Base-by-base conservation (phyloP, 2,797 vertebrate species). In the Eremophila alpestris region DNA sequence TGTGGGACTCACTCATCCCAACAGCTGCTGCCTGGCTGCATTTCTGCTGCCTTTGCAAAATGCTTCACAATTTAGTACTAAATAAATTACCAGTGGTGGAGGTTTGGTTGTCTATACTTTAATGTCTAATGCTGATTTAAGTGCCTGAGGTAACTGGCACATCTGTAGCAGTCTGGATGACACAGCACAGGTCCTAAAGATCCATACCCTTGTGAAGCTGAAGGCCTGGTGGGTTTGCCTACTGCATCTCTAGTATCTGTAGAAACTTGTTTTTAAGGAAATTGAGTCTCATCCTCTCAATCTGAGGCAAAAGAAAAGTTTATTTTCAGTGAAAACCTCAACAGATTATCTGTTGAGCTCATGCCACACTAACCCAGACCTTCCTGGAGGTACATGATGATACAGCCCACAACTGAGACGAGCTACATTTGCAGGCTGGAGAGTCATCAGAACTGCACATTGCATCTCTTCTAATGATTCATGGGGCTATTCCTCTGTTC, bases 41-140 rank as follows among this genome's bases (percentile, higher is more conserved):
- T 76, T 93, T 79, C 91, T 92, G 90, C 90, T 94, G 83, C 67
- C 78, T 79, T 54, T 79, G 87, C 83, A 93, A 86, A 95, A 85
- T 22, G 26, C 52, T 88, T 80, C 4, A 11, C 38, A 26, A 74
- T 94, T 92, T 92, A 91, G 52, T 23, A 38, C 59, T 30, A 90
- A 89, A 92, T 69, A 92, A 90, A 94, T 89, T 63, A 87, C 84
- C 4, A 4, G 29, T 38, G 67, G 77, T 76, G 22, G 74, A 90
- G 43, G 59, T 79, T 90, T 55, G 63, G 77, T 74, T 93, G 81
- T 87, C 74, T 73, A 65, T 62, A 52, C 38, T 81, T 87, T 22
- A 73, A 41, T 45, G 60, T 19, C 54, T 74, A 62, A 54, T 6
- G 67, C 11, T 80, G 86, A 90, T 84, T 90, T 65, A 87, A 91